A percentile compares a stretch with the other conserved stretches of the same genome.
Conservation (phyloP, 2,113 vertebrate genomes). For the Alexandromys fortis region DNA sequence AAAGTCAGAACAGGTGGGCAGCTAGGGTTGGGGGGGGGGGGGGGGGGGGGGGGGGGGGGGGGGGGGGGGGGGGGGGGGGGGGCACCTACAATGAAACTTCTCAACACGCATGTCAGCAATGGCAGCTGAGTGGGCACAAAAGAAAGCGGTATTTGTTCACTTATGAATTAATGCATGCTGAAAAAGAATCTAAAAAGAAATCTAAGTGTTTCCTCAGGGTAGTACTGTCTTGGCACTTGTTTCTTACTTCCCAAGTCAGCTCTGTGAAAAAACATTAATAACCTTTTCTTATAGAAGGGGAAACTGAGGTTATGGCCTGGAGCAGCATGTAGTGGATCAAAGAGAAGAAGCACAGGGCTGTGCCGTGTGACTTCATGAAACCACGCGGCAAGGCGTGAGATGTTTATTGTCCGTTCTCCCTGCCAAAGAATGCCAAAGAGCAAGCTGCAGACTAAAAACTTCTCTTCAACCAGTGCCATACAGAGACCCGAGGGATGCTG, state of each 20-base stretch:
- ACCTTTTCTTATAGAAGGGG: neutral
- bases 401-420: neutral
- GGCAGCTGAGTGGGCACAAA: neutral
- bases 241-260: neutral
- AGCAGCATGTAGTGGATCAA: neutral
- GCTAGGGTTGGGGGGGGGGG: neutral
- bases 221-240: neutral
- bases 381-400: too few relatives aligned
- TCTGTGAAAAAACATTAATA: neutral
- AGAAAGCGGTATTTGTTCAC: neutral
- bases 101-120: neutral
- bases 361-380: neutral
- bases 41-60: neutral
- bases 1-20: neutral
- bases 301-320: neutral
- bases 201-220: neutral
- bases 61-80: neutral
- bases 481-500: neutral
- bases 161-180: neutral
- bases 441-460: neutral
- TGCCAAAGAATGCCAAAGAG: neutral
- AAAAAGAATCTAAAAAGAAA: neutral
- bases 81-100: neutral
- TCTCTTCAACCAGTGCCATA: neutral
- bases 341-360: neutral